These are phyloP conservation scores for Lithophane semibrunnea DNA, from an alignment of 2,888 invertebrate species.

Conservation along the genomic window DNA sequence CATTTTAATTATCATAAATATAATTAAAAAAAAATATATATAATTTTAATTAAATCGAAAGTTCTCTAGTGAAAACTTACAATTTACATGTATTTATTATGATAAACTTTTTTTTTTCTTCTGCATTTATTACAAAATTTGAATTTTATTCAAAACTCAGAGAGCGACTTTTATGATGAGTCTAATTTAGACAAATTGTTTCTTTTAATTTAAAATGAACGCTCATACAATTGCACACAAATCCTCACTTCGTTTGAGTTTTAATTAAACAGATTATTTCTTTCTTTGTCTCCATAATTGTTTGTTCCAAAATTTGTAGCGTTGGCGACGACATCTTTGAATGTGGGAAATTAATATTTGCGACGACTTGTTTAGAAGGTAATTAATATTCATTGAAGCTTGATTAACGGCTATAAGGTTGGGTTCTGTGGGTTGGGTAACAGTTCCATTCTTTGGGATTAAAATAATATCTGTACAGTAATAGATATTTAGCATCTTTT, in stretches of 20 bases:
- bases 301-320: constrained; percentile 23
- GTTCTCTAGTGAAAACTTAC: not conserved
- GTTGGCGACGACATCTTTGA: constrained; percentile 13
- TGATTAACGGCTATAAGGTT: constrained; percentile 13
- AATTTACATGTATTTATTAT: not conserved
- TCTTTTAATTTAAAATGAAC: constrained; percentile 7
- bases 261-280: constrained; percentile 40
- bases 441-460: not conserved
- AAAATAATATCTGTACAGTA: not conserved
- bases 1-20: no score
- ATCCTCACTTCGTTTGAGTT: constrained; percentile 21
- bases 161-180: not conserved
- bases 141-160: not conserved
- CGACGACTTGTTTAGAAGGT: constrained; percentile 24
- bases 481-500: not conserved
- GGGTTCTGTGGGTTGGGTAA: not conserved
- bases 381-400: constrained; percentile 37
- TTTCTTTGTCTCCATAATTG: constrained; percentile 45
- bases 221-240: constrained; percentile 22
- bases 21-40: no score
- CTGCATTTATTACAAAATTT: not conserved
- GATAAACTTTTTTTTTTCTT: not conserved
- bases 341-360: constrained; percentile 55
- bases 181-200: not conserved
- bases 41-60: no score